A percentile compares a stretch with the other conserved stretches of the same genome.
These are phyloP conservation scores for Pantherophis alleghaniensis DNA, from an alignment of 2,797 vertebrate genomes.

Conservation along the genomic window DNA sequence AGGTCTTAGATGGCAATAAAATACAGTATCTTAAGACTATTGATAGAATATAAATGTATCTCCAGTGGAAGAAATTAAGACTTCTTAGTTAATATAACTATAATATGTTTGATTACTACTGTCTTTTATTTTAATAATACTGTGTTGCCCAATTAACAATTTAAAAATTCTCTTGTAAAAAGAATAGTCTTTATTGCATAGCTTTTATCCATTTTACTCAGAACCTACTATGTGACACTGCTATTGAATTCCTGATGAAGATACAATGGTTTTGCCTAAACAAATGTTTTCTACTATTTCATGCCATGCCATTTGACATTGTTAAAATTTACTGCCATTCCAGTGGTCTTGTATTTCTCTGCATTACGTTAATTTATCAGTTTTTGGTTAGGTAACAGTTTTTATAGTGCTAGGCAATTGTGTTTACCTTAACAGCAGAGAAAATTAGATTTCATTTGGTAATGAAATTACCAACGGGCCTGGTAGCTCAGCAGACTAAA, in stretches of 20 bases:
- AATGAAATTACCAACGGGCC: neutral
- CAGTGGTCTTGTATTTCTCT: neutral
- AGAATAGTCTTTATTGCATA: neutral
- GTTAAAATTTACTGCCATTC: neutral
- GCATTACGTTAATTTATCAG: neutral
- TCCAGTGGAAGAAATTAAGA: neutral
- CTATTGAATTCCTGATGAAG: rapidly evolving
- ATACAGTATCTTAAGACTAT: neutral
- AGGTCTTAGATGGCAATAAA: neutral
- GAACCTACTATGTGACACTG: neutral
- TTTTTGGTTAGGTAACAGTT: neutral
- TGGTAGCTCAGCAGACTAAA: too few species aligned
- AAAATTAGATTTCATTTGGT: neutral
- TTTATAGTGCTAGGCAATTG: neutral
- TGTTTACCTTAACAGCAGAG: neutral
- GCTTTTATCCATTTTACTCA: neutral
- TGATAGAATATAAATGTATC: neutral
- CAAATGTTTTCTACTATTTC: neutral
- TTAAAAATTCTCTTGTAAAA: neutral
- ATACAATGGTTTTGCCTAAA: neutral
- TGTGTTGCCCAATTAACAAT: neutral
- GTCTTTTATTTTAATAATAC: neutral
- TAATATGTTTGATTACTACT: neutral
- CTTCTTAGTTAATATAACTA: neutral
- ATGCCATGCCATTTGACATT: neutral